Conservation (phyloP, 2,797 vertebrate species). For the Malacoctenus gilli region DNA sequence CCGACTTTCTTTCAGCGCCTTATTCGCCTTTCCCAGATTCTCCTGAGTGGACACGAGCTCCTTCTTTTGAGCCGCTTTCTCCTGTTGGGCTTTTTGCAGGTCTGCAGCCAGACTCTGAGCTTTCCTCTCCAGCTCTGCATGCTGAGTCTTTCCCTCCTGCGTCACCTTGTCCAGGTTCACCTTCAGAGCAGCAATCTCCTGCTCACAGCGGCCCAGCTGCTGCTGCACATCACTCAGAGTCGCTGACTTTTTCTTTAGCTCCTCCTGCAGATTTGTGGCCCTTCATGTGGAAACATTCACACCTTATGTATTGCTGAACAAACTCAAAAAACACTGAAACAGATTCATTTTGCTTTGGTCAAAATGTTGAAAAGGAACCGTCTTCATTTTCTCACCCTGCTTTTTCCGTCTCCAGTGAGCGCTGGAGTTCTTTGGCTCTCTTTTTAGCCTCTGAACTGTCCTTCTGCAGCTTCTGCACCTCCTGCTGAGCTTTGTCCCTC, state of each 20-base stretch:
- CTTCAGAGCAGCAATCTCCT: conserved; percentile 82
- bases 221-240: conserved; percentile 81
- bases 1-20: conserved; percentile 85
- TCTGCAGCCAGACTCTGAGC: conserved; percentile 76
- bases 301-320: no score
- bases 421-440: conserved; percentile 84
- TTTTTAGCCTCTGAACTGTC: conserved; percentile 82
- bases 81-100: conserved; percentile 82
- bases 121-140: conserved; percentile 83
- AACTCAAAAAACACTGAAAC: not conserved
- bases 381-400: conserved; percentile 85
- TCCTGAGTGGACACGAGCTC: conserved; percentile 85
- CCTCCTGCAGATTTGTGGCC: conserved; percentile 75
- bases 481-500: conserved; percentile 85
- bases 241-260: conserved; percentile 87
- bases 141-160: conserved; percentile 79
- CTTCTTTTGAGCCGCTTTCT: conserved; percentile 82
- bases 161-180: conserved; percentile 82
- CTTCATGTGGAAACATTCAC: no score
- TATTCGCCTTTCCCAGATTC: conserved; percentile 81
- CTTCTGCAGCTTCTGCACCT: conserved; percentile 84
- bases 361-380: no score
- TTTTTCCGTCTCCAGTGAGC: conserved; percentile 86
- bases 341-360: no score
- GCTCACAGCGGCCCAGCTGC: conserved; percentile 80